phyloP scores from a whole-genome alignment of 2,888 invertebrate species.

The Protodeltote pygarga region DNA sequence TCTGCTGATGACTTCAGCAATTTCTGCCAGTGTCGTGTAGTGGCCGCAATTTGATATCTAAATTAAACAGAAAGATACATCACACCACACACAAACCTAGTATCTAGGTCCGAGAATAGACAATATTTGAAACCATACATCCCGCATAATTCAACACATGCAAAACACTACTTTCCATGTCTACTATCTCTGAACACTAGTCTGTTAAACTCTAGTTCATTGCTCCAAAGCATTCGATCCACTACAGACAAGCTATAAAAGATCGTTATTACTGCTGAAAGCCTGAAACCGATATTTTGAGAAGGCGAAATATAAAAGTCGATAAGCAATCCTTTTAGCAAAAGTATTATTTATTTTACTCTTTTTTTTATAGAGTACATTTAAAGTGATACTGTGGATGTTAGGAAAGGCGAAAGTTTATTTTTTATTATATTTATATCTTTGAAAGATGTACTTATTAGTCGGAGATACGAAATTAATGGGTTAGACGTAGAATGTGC shows the following conservation, averaged over 20 bases:
- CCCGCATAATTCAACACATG: slow-evolving; percentile 1
- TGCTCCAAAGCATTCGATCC: slow-evolving; percentile 29
- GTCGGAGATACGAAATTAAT: background rate
- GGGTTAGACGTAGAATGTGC: no score
- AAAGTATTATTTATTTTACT: slow-evolving; percentile 29
- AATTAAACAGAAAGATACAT: no score
- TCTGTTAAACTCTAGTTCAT: slow-evolving; percentile 33
- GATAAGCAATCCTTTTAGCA: slow-evolving; percentile 10
- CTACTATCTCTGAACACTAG: slow-evolving; percentile 7
- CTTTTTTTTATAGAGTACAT: slow-evolving; percentile 9
- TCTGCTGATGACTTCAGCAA: no score
- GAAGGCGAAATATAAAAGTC: slow-evolving; percentile 20
- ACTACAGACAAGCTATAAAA: slow-evolving; percentile 28
- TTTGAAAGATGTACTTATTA: slow-evolving; percentile 3
- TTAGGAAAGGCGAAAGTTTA: slow-evolving; percentile 20
- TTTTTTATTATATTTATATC: slow-evolving; percentile 15
- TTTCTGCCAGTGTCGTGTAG: no score
- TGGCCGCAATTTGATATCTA: no score
- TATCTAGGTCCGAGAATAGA: background rate
- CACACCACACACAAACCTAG: no score
- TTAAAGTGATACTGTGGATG: slow-evolving; percentile 12
- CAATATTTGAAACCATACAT: background rate
- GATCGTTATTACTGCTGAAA: slow-evolving; percentile 16
- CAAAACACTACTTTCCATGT: slow-evolving; percentile 25
- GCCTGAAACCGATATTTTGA: slow-evolving; percentile 33